Evolutionary conservation across 2,797 vertebrate genomes (phyloP).

Genomic region (Hozukius guyotensis): DNA sequence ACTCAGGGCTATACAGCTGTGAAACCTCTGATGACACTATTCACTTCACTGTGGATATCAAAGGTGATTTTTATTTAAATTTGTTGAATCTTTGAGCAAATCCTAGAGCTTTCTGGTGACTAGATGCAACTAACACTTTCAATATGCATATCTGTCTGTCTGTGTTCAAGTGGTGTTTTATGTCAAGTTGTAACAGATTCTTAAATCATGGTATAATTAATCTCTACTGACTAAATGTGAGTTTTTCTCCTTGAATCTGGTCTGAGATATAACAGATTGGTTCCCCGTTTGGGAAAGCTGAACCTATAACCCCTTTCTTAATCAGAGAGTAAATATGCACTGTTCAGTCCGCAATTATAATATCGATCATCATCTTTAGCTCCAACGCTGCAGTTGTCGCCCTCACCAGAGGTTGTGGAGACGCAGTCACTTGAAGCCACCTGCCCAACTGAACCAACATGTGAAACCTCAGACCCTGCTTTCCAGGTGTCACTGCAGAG

Average conservation of each 20-base stretch:
- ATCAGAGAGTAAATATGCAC: constrained; percentile 56
- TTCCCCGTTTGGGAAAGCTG: constrained; percentile 42
- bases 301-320: constrained; percentile 49
- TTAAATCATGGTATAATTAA: constrained; percentile 53
- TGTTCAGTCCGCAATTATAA: constrained; percentile 73
- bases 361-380: constrained; percentile 82
- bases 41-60: constrained; percentile 88
- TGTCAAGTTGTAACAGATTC: constrained; percentile 59
- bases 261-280: constrained; percentile 59
- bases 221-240: constrained; percentile 49
- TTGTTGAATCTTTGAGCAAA: constrained; percentile 62
- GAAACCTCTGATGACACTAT: constrained; percentile 77
- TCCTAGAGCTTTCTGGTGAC: constrained; percentile 59
- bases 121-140: constrained; percentile 71
- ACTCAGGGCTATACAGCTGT: constrained; percentile 89
- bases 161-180: constrained; percentile 53
- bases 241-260: constrained; percentile 57
- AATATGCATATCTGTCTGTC: constrained; percentile 50
- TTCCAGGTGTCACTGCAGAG: constrained; percentile 82
- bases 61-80: constrained; percentile 86
- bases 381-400: constrained; percentile 73
- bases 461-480: constrained; percentile 82
- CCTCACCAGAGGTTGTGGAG: constrained; percentile 73
- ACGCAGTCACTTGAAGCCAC: constrained; percentile 70
- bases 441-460: constrained; percentile 76